Percentiles rank a stretch among this genome's conserved stretches.
Conservation (phyloP, 2,797 vertebrate species). For the Pseudochaenichthys georgianus region DNA sequence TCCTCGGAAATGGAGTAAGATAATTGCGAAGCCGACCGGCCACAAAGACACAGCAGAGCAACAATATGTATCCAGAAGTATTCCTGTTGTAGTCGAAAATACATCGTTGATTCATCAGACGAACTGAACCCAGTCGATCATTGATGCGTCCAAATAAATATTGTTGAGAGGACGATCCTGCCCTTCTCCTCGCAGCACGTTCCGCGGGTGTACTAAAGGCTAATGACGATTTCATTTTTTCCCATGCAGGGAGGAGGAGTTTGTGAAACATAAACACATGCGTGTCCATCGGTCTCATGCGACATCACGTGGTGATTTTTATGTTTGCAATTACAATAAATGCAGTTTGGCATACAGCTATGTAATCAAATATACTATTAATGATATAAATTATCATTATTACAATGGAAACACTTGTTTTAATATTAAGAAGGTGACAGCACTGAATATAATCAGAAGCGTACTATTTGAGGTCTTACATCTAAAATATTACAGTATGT, state of each 20-base stretch:
- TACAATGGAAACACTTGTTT: not conserved
- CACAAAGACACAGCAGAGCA: constrained; percentile 48
- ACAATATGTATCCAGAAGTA: constrained; percentile 25
- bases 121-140: not conserved
- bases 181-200: not conserved
- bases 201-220: not conserved
- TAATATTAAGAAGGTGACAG: no score
- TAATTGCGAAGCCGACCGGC: constrained; percentile 70
- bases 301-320: constrained; percentile 65
- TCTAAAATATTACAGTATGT: not conserved
- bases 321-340: not conserved
- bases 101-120: constrained; percentile 46
- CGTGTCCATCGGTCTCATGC: constrained; percentile 64
- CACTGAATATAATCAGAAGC: no score
- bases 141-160: not conserved
- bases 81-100: not conserved
- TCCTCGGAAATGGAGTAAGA: constrained; percentile 86
- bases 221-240: not conserved
- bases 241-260: constrained; percentile 56
- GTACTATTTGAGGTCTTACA: not conserved
- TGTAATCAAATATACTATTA: fast-evolving
- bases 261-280: not conserved
- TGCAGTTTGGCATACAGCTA: fast-evolving
- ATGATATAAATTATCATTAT: fast-evolving
- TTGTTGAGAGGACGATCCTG: fast-evolving